Base-by-base conservation (phyloP, 1,140 invertebrate genomes). In the Streblospio benedicti region DNA sequence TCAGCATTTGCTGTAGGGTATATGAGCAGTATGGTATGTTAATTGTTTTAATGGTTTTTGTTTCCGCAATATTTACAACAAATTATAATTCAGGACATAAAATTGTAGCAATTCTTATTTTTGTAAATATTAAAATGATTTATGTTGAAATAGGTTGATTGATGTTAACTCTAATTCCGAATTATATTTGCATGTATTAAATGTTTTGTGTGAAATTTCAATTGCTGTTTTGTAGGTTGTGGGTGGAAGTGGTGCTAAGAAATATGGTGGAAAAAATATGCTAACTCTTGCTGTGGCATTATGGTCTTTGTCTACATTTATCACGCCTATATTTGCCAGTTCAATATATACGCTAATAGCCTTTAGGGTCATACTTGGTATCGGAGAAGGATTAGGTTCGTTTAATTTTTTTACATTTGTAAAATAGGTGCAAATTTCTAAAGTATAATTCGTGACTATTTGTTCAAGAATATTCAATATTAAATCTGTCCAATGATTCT, bases 1-100 rank as follows among this genome's bases (percentile, higher is more conserved):
- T 88, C 86, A 59, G 85, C 87, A 32, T 89, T 89, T 80, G 85
- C 87, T 18, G 84, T 87, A 63, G 87, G 87, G 41, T 89, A 88
- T 70, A 86, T 89, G 67, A 86, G 85, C 65, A 88, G 86, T 81
- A 86, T 88, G 79, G 84, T 86, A 71, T 65, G 55, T 53, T 52
- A 30, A 9, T 16, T 23, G 2, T 32, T 18, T 9, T 12, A n/a
- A 14, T 59, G 12, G 28, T 18, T 49, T 9, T 23, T 12, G 12
- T 23, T 49, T 49, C 12, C 23, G 9, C 12, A 9, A 14, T 49
- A 49, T 14, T 49, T 49, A 23, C 47, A 49, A 23, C 12, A 14
- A 23, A 12, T 45, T 27, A 61, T 23, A 32, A 20, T 52, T 20
- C 27, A 9, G 20, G 5, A 9, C 9, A 6, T 41, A 38, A 54